A percentile compares a stretch with the other conserved stretches of the same genome.
Evolutionary conservation across 2,888 invertebrate species (phyloP).

Genomic region (Lacanobia oleracea): DNA sequence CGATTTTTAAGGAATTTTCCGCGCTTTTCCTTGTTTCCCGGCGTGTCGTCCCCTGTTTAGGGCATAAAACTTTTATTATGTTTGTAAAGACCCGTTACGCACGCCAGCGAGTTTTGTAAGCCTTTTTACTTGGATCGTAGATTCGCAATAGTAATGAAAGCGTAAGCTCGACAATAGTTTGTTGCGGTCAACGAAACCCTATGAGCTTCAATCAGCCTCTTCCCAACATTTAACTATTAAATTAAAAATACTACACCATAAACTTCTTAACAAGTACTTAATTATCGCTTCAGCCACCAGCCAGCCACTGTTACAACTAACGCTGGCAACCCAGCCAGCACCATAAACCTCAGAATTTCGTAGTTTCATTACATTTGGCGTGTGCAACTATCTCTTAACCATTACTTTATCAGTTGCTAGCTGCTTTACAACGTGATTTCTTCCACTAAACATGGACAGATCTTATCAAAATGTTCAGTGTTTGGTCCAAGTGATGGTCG

Average conservation of each 20-base stretch:
- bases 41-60: constrained; percentile 28
- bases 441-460: constrained; percentile 65
- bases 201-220: neutral
- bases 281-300: constrained; percentile 11
- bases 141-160: constrained; percentile 22
- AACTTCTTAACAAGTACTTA: neutral
- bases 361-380: constrained; percentile 45
- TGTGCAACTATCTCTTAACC: constrained; percentile 53
- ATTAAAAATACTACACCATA: neutral
- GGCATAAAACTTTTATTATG: constrained; percentile 41
- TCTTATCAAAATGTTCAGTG: constrained; percentile 53
- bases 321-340: neutral
- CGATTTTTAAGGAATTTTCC: constrained; percentile 69
- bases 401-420: constrained; percentile 35
- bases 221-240: neutral
- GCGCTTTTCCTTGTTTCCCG: constrained; percentile 37
- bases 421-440: constrained; percentile 63
- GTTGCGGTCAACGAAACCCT: neutral
- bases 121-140: neutral
- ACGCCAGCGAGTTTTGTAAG: constrained; percentile 24
- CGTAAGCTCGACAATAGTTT: neutral
- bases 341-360: constrained; percentile 40
- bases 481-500: constrained; percentile 40
- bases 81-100: constrained; percentile 29
- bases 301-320: constrained; percentile 11